A percentile compares a stretch with the other conserved stretches of the same genome.
Evolutionary conservation across 2,797 vertebrate genomes (phyloP).

Genomic region (Eospalax fontanierii): DNA sequence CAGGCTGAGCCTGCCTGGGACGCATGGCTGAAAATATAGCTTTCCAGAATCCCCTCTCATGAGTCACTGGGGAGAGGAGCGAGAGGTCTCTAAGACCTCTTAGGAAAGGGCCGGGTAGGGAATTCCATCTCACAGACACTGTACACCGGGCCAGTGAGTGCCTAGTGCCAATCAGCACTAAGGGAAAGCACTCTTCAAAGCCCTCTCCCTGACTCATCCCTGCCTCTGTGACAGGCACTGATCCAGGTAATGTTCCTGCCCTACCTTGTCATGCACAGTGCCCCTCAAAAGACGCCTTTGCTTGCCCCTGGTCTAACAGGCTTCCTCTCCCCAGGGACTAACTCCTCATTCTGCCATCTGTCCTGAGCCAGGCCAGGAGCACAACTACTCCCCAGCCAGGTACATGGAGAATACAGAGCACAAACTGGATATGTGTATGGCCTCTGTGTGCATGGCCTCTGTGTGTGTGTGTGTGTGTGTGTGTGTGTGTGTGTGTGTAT

Average conservation of each 20-base stretch:
- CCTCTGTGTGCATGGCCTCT: not conserved
- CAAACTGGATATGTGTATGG: too few species aligned
- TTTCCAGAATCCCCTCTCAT: not conserved
- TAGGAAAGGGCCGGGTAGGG: not conserved
- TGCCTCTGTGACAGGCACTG: not conserved
- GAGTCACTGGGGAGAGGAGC: not conserved
- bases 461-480: not conserved
- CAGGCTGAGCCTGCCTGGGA: not conserved
- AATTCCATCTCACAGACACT: not conserved
- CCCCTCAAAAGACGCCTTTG: not conserved
- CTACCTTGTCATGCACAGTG: not conserved
- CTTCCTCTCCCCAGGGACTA: not conserved
- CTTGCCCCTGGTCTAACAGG: not conserved
- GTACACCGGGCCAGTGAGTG: not conserved
- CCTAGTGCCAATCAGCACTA: not conserved
- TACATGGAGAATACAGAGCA: too few species aligned
- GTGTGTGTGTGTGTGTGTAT: not conserved
- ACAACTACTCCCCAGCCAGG: not conserved
- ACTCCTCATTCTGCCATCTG: not conserved
- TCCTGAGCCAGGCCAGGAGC: not conserved
- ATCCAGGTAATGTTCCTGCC: too few species aligned
- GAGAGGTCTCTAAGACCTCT: too few species aligned
- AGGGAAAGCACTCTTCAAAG: not conserved
- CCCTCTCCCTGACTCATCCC: not conserved
- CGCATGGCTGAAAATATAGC: accelerated